These are phyloP conservation scores for Riparia riparia DNA, from an alignment of 2,113 vertebrate species.

Conservation along the genomic window DNA sequence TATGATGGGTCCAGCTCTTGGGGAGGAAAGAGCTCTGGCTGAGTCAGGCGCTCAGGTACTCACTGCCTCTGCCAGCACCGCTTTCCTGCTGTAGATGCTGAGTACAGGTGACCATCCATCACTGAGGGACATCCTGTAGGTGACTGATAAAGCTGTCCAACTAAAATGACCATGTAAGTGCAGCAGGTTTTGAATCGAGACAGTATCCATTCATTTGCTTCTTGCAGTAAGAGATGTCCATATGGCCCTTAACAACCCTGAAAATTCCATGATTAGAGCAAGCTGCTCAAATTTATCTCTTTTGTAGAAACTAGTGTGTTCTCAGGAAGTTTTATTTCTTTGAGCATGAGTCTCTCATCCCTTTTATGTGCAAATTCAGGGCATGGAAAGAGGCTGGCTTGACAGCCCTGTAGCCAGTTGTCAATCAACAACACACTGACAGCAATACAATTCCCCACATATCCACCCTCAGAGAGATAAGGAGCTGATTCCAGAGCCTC, in stretches of 20 bases:
- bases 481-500: background rate
- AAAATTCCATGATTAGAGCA: background rate
- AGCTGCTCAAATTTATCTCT: background rate
- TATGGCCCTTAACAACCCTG: background rate
- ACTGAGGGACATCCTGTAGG: background rate
- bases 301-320: background rate
- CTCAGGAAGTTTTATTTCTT: background rate
- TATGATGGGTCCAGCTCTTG: rapidly evolving
- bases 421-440: background rate
- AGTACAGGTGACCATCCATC: background rate
- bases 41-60: background rate
- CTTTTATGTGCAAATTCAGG: background rate
- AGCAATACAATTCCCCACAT: background rate
- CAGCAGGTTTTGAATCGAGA: background rate
- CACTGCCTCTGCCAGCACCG: background rate
- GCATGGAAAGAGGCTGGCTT: background rate
- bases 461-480: background rate
- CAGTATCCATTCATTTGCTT: background rate
- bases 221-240: background rate
- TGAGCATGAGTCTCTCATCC: background rate
- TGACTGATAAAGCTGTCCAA: background rate
- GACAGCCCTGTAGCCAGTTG: background rate
- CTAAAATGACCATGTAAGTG: background rate
- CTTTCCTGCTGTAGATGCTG: background rate
- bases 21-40: background rate